Evolutionary conservation across 2,888 invertebrate species (phyloP).

Genomic region (Platypus cylindrus): DNA sequence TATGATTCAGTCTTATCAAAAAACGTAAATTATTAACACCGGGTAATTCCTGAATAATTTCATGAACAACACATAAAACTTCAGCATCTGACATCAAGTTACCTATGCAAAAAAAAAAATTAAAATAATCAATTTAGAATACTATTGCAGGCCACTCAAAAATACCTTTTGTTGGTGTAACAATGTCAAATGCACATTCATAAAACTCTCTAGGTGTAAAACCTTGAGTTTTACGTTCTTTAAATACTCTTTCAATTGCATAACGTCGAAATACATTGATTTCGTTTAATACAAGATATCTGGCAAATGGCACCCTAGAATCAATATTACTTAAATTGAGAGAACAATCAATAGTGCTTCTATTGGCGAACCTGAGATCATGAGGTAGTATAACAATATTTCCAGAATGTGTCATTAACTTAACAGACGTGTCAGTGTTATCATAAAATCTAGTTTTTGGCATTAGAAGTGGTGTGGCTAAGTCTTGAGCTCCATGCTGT

Average conservation of each 20-base stretch:
- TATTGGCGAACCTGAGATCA: constrained; percentile 50
- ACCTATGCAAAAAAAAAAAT: constrained; percentile 34
- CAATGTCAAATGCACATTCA: constrained; percentile 89
- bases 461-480: constrained; percentile 68
- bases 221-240: constrained; percentile 65
- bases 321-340: background rate
- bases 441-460: constrained; percentile 53
- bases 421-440: constrained; percentile 50
- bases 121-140: background rate
- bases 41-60: constrained; percentile 58
- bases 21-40: constrained; percentile 51
- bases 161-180: constrained; percentile 57
- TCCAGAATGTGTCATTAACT: constrained; percentile 79
- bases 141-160: too few species aligned
- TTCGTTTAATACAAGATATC: constrained; percentile 69
- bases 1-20: constrained; percentile 66
- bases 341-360: background rate
- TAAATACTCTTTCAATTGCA: constrained; percentile 73
- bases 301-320: constrained; percentile 57
- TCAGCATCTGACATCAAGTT: constrained; percentile 77
- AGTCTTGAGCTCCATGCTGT: constrained; percentile 65
- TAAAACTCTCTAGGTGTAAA: constrained; percentile 81
- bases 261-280: constrained; percentile 71
- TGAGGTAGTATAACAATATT: constrained; percentile 73
- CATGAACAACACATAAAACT: constrained; percentile 62